Percentiles rank a stretch among this genome's conserved stretches.
Conservation (phyloP, 2,113 vertebrate species). For the Acanthochromis polyacanthus region DNA sequence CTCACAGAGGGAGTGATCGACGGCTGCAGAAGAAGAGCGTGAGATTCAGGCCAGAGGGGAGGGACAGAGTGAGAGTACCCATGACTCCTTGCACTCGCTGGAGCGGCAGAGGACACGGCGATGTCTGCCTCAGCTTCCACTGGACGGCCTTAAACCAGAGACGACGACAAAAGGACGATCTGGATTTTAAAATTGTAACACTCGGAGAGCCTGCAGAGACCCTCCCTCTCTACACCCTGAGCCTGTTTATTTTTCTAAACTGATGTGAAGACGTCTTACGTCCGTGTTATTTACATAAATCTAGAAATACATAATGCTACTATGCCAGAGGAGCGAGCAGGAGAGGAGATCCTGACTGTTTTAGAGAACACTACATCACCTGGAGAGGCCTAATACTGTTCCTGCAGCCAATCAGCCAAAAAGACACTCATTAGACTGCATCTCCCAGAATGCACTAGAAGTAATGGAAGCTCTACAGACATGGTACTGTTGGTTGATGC, state of each 20-base stretch:
- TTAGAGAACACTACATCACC: conserved; percentile 73
- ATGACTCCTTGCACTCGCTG: conserved; percentile 54
- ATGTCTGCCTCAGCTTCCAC: conserved; percentile 49
- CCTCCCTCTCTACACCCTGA: conserved; percentile 56
- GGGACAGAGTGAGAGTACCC: conserved; percentile 15
- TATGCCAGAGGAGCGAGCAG: conserved; percentile 64
- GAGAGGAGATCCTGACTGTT: conserved; percentile 66
- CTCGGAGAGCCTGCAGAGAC: conserved; percentile 35
- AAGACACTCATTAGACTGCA: conserved; percentile 63
- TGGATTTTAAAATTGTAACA: conserved; percentile 41
- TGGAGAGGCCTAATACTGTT: conserved; percentile 87
- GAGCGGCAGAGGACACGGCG: conserved; percentile 28
- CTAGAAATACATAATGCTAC: conserved; percentile 32
- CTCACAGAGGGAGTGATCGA: conserved; percentile 73
- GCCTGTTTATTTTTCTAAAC: conserved; percentile 76
- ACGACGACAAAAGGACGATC: conserved; percentile 7
- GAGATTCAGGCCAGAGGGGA: conserved; percentile 31
- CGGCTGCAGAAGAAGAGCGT: background rate
- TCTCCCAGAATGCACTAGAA: conserved; percentile 80
- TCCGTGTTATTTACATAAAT: conserved; percentile 25
- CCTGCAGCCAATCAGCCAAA: conserved; percentile 85
- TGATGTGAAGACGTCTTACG: conserved; percentile 55
- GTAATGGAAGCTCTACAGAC: conserved; percentile 65
- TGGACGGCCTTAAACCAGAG: conserved; percentile 78
- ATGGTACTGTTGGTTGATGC: conserved; percentile 75